Evolutionary conservation across 2,113 vertebrate genomes (phyloP).

Genomic region (Suncus etruscus): DNA sequence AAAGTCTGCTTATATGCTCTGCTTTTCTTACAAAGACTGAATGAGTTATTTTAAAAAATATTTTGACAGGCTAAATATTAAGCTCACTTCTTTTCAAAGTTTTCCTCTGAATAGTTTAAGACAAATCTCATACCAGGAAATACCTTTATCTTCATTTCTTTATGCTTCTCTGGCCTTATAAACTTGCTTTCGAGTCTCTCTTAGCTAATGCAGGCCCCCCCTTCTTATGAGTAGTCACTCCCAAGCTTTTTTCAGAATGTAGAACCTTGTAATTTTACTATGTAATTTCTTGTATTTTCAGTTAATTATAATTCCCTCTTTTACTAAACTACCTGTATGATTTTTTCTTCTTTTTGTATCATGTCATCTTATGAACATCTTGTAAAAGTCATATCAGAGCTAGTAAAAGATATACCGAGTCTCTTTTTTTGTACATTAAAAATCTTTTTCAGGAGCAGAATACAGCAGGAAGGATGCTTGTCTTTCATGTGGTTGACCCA

Average conservation of each 20-base stretch:
- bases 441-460: background rate
- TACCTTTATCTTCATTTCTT: constrained; percentile 40
- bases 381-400: background rate
- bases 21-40: constrained; percentile 26
- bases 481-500: background rate
- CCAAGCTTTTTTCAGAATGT: constrained; percentile 18
- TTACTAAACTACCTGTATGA: background rate
- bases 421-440: constrained; percentile 27
- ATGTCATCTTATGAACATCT: constrained; percentile 19
- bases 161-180: constrained; percentile 8
- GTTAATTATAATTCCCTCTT: constrained; percentile 35
- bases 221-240: background rate
- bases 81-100: constrained; percentile 56
- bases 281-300: constrained; percentile 25
- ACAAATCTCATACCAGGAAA: background rate
- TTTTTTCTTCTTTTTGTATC: constrained; percentile 46
- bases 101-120: constrained; percentile 46
- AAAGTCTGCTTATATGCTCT: constrained; percentile 23
- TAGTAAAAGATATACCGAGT: background rate
- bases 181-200: constrained; percentile 49
- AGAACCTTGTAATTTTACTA: background rate
- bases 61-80: constrained; percentile 53
- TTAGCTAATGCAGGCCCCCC: background rate
- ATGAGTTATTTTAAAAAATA: constrained; percentile 27
- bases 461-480: background rate